Percentiles rank a stretch among this genome's conserved stretches.
Evolutionary conservation across 1,140 invertebrate species (phyloP).

Genomic region (Andrena cerasifolii): DNA sequence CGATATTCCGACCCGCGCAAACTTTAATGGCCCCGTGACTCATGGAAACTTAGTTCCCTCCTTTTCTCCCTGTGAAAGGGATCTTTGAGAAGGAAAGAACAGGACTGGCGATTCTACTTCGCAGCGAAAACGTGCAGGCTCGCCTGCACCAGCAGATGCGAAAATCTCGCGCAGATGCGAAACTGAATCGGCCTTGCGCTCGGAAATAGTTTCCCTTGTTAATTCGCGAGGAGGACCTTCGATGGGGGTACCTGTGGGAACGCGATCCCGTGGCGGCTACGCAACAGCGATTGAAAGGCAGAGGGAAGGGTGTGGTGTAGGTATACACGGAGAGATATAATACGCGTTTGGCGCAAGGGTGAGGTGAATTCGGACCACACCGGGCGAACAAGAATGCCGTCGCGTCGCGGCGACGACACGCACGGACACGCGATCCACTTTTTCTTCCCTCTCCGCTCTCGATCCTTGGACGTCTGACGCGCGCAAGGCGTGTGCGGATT

Average conservation of each 20-base stretch:
- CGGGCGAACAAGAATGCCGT: slow-evolving; percentile 46
- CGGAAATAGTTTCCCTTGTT: slow-evolving; percentile 8
- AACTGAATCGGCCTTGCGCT: not conserved
- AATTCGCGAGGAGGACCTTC: not conserved
- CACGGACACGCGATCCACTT: slow-evolving; percentile 65
- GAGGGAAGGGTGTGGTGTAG: too few species aligned
- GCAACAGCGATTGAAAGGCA: not conserved
- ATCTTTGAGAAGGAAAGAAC: too few species aligned
- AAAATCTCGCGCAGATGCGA: not conserved
- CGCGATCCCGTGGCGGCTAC: not conserved
- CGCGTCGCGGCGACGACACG: slow-evolving; percentile 38
- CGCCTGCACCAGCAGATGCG: too few species aligned
- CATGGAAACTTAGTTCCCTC: not conserved
- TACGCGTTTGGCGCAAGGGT: slow-evolving; percentile 7
- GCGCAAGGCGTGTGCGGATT: slow-evolving; percentile 69
- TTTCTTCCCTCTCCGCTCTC: not conserved
- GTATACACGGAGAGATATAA: slow-evolving; percentile 24
- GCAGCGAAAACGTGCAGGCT: too few species aligned
- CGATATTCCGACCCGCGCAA: slow-evolving; percentile 62
- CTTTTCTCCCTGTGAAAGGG: too few species aligned
- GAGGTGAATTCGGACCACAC: slow-evolving; percentile 43
- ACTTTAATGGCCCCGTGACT: slow-evolving; percentile 52
- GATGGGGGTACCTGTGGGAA: too few species aligned
- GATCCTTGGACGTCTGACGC: slow-evolving; percentile 48
- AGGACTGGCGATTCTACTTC: too few species aligned